Conservation (phyloP, 37 sponge, comb jelly and placozoan genomes). For the Bolinopsis microptera region DNA sequence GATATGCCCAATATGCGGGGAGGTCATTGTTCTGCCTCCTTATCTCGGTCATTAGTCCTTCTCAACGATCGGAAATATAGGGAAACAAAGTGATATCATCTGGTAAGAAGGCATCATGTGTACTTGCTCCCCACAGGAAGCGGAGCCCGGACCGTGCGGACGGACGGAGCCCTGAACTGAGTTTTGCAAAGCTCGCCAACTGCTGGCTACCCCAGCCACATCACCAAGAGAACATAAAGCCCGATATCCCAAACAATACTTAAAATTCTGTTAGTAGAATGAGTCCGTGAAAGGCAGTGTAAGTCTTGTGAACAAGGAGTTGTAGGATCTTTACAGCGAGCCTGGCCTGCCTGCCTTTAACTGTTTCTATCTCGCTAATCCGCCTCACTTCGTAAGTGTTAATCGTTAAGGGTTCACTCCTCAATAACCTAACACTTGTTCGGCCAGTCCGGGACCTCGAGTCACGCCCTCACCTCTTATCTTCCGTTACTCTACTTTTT, state of each 20-base stretch:
- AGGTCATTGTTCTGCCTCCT: background rate
- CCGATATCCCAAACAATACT: background rate
- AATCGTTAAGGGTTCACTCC: background rate
- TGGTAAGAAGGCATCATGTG: background rate
- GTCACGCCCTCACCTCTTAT: too few species aligned
- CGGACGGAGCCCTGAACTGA: too few species aligned
- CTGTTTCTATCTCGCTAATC: background rate
- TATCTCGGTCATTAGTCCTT: background rate
- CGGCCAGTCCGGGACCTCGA: too few species aligned
- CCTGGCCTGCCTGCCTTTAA: too few species aligned
- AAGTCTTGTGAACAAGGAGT: background rate
- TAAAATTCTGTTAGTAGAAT: background rate
- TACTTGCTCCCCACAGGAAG: background rate
- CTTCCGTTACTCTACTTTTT: too few species aligned
- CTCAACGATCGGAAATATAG: background rate
- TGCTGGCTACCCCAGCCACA: too few species aligned
- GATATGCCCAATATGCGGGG: background rate
- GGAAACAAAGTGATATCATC: background rate
- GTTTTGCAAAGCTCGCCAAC: too few species aligned
- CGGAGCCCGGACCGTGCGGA: background rate
- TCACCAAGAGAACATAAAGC: too few species aligned
- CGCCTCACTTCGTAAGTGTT: background rate
- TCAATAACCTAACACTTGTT: too few species aligned
- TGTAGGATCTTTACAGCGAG: background rate
- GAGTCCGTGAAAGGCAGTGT: background rate